Conservation (phyloP, 2,113 vertebrate species). For the Pollimyrus isidori region DNA sequence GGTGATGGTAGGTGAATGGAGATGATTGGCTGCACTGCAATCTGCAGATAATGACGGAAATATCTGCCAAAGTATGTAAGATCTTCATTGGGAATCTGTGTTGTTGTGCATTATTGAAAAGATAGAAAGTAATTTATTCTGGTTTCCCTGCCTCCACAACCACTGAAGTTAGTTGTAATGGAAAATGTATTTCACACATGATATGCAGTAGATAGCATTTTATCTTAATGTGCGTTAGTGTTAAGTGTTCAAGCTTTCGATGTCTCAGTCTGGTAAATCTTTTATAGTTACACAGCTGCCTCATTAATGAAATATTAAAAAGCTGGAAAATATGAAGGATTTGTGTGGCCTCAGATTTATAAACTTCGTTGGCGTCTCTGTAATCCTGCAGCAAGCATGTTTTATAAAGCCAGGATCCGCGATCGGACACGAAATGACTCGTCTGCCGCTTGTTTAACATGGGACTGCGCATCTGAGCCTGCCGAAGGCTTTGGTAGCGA, state of each 20-base stretch:
- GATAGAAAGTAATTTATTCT: neutral
- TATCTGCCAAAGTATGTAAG: neutral
- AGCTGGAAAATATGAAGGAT: slow-evolving; percentile 2
- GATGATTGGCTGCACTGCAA: neutral
- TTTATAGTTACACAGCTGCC: neutral
- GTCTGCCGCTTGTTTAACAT: neutral
- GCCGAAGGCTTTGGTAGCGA: neutral
- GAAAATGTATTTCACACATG: neutral
- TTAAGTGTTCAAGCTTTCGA: neutral
- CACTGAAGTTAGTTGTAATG: neutral
- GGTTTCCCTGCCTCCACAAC: neutral
- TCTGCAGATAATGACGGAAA: neutral
- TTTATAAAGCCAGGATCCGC: neutral
- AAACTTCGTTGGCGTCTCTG: neutral
- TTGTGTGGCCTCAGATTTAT: neutral
- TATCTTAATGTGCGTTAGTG: neutral
- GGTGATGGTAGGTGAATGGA: neutral
- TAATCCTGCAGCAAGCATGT: neutral
- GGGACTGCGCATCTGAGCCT: neutral
- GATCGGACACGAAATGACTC: neutral
- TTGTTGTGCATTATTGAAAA: neutral
- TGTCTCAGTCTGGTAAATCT: neutral
- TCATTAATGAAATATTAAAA: neutral
- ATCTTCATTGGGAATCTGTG: neutral
- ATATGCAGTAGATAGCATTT: neutral